These are phyloP conservation scores for Drosophila histrio DNA, from an alignment of 2,888 invertebrate species.

Conservation along the genomic window DNA sequence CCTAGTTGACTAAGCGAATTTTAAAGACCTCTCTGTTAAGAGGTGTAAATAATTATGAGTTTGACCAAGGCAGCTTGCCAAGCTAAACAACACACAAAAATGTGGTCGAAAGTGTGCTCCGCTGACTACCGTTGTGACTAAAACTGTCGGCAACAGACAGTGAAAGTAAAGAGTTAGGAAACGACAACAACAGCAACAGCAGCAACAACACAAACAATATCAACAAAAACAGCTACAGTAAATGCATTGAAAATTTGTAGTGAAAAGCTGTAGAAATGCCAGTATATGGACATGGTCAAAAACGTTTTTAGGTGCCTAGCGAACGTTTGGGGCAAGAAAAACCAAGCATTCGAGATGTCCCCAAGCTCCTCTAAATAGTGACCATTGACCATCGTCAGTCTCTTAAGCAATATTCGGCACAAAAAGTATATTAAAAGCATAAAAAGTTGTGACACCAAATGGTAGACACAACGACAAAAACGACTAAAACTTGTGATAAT, in stretches of 20 bases:
- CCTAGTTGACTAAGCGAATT: conserved; percentile 70
- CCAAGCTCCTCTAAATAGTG: conserved; percentile 37
- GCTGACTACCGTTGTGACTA: conserved; percentile 60
- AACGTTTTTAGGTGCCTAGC: conserved; percentile 35
- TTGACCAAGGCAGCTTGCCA: conserved; percentile 44
- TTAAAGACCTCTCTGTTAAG: conserved; percentile 63
- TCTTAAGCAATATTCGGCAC: conserved; percentile 46
- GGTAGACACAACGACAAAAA: conserved; percentile 15
- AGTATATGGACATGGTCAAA: conserved; percentile 51
- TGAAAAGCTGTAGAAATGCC: conserved; percentile 63
- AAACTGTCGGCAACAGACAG: conserved; percentile 61
- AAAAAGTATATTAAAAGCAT: conserved; percentile 52
- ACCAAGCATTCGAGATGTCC: conserved; percentile 48
- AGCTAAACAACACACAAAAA: conserved; percentile 41
- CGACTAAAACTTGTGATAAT: conserved; percentile 13
- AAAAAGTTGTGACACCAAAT: conserved; percentile 63
- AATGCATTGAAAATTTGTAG: conserved; percentile 61
- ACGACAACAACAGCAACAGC: conserved; percentile 30
- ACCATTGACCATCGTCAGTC: conserved; percentile 47
- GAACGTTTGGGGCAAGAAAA: conserved; percentile 32
- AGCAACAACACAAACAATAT: conserved; percentile 13
- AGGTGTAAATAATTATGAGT: conserved; percentile 76
- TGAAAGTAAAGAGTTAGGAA: conserved; percentile 76
- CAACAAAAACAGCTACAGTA: conserved; percentile 22
- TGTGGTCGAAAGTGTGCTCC: conserved; percentile 57